Evolutionary conservation across 2,797 vertebrate species (phyloP), one percentile per base, ranked within the genome.

Genomic region (Cryptoblepharus egeriae): DNA sequence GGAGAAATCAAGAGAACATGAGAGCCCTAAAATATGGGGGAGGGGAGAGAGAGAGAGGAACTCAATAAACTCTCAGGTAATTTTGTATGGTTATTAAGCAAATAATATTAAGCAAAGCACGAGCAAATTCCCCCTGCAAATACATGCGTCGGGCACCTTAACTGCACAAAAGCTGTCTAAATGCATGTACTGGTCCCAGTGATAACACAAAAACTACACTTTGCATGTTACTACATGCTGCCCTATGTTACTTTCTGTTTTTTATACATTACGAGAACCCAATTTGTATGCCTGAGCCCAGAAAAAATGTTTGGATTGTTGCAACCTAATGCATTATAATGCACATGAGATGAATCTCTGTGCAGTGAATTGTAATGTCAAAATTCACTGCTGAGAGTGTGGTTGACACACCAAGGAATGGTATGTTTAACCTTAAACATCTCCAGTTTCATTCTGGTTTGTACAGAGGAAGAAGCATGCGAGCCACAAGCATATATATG

Each of bases 1-100:
- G 77, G 0, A 84, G 69, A 24, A 89, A 82, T 67, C 88, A 89
- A n/a, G 83, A 81, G 39, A 82, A 82, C 70, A 86, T 88, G 81
- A 87, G 81, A 86, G 77, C 39, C 18, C 13, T 75, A 77, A 70
- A 57, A 24, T 7, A 84, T 68, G 69, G 77, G 45, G 7, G 28
- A n/a, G 58, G 69, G 35, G 32, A 22, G 18, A 85, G 75, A 2
- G 20, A 35, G 60, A 16, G 52, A 37, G 42, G 68, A 55, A 37
- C 30, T 60, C 42, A 71, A n/a, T 65, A n/a, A 52, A 10, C 26
- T 77, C 7, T 52, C 77, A 52, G 58, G 58, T 71, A 57, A 71
- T 32, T 77, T 76, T 61, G n/a, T 30, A 76, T 76, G 32, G 10
- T 1, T 22, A 35, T 80, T 13, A 55, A n/a, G n/a, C n/a, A n/a